phyloP scores from a whole-genome alignment of 1,140 invertebrate genomes.

The Matsumurasca onukii region DNA sequence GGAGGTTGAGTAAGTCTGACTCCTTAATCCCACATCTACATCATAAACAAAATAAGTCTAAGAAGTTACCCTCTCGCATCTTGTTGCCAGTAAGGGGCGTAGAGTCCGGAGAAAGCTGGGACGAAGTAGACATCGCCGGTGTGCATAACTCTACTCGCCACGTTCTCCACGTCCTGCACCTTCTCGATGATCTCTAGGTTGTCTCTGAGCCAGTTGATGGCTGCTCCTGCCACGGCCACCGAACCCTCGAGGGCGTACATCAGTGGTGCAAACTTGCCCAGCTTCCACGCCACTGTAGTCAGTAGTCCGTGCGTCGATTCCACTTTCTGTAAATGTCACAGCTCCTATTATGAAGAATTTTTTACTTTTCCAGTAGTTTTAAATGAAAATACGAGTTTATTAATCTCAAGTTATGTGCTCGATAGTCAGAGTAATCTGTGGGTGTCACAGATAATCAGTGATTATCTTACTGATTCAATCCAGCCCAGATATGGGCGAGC shows the following conservation, averaged over 20 bases:
- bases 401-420: too few relatives aligned
- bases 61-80: slow-evolving; percentile 81
- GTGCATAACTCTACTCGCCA: slow-evolving; percentile 62
- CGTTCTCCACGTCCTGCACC: slow-evolving; percentile 57
- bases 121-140: slow-evolving; percentile 89
- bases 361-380: too few relatives aligned
- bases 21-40: too few relatives aligned
- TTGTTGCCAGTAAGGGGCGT: slow-evolving; percentile 92
- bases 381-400: too few relatives aligned
- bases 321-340: slow-evolving; percentile 59
- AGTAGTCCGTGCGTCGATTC: slow-evolving; percentile 86
- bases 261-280: slow-evolving; percentile 74
- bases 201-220: slow-evolving; percentile 66
- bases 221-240: slow-evolving; percentile 87
- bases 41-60: too few relatives aligned
- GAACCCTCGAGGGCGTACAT: slow-evolving; percentile 90
- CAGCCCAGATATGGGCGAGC: too few relatives aligned
- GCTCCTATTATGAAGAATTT: too few relatives aligned
- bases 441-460: too few relatives aligned
- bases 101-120: slow-evolving; percentile 91
- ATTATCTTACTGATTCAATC: too few relatives aligned
- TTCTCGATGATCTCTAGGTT: slow-evolving; percentile 60
- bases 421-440: too few relatives aligned
- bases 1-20: too few relatives aligned
- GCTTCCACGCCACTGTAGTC: slow-evolving; percentile 91